Percentiles rank a stretch among this genome's conserved stretches.
Evolutionary conservation across 2,113 vertebrate genomes (phyloP).

Genomic region (Malaclemys terrapin): DNA sequence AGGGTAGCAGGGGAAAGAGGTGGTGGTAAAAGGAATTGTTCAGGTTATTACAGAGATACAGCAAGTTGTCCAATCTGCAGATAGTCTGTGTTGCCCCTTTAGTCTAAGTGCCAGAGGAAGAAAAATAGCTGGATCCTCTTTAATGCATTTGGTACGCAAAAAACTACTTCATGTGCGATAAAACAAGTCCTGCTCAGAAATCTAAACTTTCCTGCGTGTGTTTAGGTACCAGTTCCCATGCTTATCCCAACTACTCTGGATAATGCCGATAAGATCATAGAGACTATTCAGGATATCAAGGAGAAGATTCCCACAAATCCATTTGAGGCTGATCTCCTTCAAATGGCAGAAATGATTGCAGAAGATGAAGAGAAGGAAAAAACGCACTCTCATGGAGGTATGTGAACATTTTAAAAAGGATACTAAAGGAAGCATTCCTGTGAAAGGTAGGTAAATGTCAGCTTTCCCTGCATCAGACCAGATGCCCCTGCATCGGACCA

Average conservation of each 20-base stretch:
- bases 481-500: not conserved
- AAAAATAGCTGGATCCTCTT: not conserved
- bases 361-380: slow-evolving; percentile 89
- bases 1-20: not conserved
- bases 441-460: not conserved
- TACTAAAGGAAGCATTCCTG: not conserved
- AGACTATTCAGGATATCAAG: slow-evolving; percentile 91
- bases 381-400: slow-evolving; percentile 86
- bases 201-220: not conserved
- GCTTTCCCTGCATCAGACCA: not conserved
- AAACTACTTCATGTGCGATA: not conserved
- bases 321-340: slow-evolving; percentile 94
- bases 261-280: slow-evolving; percentile 85
- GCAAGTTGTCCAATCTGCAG: not conserved
- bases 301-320: slow-evolving; percentile 91
- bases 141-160: not conserved
- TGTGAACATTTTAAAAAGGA: slow-evolving; percentile 43
- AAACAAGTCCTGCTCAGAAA: not conserved
- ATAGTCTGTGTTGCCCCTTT: not conserved
- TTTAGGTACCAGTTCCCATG: slow-evolving; percentile 94
- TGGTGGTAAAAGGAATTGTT: not conserved
- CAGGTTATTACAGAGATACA: not conserved
- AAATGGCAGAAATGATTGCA: slow-evolving; percentile 98
- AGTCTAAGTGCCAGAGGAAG: not conserved
- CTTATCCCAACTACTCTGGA: slow-evolving; percentile 89